Evolutionary conservation across 2,797 vertebrate species (phyloP).

Genomic region (Pipistrellus nathusii): DNA sequence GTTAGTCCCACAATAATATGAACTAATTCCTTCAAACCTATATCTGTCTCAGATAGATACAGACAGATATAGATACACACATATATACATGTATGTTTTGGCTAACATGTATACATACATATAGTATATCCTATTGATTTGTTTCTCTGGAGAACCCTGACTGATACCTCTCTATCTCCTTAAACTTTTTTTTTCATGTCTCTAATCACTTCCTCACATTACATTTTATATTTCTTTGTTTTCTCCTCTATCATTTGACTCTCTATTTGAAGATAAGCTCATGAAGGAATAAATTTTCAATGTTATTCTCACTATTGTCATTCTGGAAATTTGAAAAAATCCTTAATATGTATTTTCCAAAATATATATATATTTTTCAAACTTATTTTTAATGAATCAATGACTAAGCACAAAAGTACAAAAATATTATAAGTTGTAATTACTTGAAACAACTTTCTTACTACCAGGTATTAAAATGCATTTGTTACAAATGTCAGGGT

Average conservation of each 20-base stretch:
- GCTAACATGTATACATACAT: no score
- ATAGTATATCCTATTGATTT: neutral
- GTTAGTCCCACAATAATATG: neutral
- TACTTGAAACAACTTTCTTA: neutral
- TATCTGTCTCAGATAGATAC: neutral
- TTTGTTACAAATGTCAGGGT: neutral
- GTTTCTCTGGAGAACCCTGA: neutral
- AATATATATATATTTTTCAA: neutral
- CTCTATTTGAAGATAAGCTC: neutral
- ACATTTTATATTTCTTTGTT: neutral
- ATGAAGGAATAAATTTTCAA: neutral
- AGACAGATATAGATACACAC: neutral
- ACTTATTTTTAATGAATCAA: neutral
- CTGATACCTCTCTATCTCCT: neutral
- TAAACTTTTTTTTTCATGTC: neutral
- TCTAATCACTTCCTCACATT: neutral
- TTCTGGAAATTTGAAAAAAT: slow-evolving; percentile 10
- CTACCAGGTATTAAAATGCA: neutral
- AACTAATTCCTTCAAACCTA: neutral
- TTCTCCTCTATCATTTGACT: neutral
- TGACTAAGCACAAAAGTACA: neutral
- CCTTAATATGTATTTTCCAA: neutral
- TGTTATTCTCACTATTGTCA: neutral
- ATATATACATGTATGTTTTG: neutral
- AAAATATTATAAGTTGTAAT: neutral